Evolutionary conservation across 2,888 invertebrate genomes (phyloP).

Genomic region (Graphium colonna): DNA sequence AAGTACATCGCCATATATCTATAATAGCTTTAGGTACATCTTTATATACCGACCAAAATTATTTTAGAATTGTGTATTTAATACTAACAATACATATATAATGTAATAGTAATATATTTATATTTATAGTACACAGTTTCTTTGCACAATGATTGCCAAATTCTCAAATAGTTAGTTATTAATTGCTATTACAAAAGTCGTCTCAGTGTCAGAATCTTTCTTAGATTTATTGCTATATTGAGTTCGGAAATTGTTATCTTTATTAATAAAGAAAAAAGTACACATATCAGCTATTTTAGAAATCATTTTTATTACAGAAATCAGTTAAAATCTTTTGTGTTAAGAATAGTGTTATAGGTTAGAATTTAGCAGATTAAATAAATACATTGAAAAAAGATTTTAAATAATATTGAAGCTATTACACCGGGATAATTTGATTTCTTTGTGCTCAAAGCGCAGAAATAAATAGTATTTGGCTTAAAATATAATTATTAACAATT

Average conservation of each 20-base stretch:
- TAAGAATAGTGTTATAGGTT: no score
- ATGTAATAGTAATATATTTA: conserved; percentile 55
- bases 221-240: no score
- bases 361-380: neutral
- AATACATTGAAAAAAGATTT: neutral
- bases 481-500: conserved; percentile 9
- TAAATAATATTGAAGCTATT: neutral
- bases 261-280: no score
- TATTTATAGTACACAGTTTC: conserved; percentile 54
- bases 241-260: no score
- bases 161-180: no score
- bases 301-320: no score
- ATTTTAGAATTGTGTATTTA: conserved; percentile 67
- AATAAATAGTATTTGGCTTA: conserved; percentile 23
- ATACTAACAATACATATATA: conserved; percentile 72
- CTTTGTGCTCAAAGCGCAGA: conserved; percentile 23
- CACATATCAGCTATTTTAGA: no score
- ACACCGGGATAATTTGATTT: conserved; percentile 10
- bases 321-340: no score
- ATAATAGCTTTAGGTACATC: conserved; percentile 62
- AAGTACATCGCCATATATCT: conserved; percentile 68
- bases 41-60: conserved; percentile 51
- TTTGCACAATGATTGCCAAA: conserved; percentile 44
- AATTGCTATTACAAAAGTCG: neutral
- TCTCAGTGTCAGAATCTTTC: conserved; percentile 1